phyloP scores from a whole-genome alignment of 2,113 vertebrate species.

The Microcebus griseorufus region DNA sequence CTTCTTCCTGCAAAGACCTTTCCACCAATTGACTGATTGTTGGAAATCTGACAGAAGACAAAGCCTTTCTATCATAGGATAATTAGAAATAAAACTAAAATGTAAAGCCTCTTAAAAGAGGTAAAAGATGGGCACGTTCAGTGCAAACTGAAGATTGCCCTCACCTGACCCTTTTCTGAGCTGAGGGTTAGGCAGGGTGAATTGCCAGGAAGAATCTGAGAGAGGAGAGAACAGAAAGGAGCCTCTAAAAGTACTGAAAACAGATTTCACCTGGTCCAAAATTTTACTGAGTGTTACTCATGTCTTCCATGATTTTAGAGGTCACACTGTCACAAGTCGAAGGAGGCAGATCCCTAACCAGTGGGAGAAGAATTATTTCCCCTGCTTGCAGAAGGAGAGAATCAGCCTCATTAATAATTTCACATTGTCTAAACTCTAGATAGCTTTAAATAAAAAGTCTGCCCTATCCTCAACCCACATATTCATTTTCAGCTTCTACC shows the following conservation, averaged over 20 bases:
- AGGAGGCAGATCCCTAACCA: background rate
- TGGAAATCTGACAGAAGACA: conserved; percentile 28
- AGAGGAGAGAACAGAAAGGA: background rate
- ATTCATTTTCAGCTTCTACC: conserved; percentile 68
- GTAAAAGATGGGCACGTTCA: background rate
- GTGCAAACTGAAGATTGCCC: background rate
- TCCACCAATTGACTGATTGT: background rate
- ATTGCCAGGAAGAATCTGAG: background rate
- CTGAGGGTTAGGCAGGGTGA: background rate
- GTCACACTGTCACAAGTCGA: background rate
- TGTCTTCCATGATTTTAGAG: background rate
- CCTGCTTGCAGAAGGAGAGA: background rate
- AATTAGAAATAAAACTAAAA: conserved; percentile 40
- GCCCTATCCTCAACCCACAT: conserved; percentile 67
- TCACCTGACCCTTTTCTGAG: background rate
- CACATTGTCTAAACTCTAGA: conserved; percentile 54
- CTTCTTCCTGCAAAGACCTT: background rate
- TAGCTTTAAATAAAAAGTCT: conserved; percentile 70
- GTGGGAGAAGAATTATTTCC: background rate
- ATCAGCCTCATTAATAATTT: conserved; percentile 39
- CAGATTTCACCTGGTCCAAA: background rate
- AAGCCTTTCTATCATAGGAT: background rate
- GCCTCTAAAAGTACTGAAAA: background rate
- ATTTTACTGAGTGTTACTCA: background rate
- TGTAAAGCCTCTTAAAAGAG: background rate